Base-by-base conservation (phyloP, 2,797 vertebrate species). In the Fistularia tabacaria region DNA sequence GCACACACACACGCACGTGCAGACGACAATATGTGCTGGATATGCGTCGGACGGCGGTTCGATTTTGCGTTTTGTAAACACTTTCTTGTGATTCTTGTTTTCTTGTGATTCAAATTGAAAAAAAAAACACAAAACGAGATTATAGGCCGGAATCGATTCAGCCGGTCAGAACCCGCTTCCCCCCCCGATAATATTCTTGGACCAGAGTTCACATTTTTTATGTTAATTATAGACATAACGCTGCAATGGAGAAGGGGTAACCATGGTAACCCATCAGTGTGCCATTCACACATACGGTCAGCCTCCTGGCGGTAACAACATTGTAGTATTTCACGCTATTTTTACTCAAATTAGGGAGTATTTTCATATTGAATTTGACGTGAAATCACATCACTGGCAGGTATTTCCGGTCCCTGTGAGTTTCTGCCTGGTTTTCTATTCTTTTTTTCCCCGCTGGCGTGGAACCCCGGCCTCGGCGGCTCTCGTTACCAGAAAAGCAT, bases 181-280 rank as follows among this genome's bases (percentile, higher is more conserved):
- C n/a, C 74, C 75, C 42, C 66, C 46, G 49, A 66, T 46, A 12
- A 25, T 58, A 75, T 79, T 67, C 70, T 78, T 75, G 69, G 43
- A 57, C 47, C 41, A 10, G 52, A 38, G 63, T 71, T 81, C 43
- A 65, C 57, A 53, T 59, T 61, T 62, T 58, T 55, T 65, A 61
- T 57, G 62, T 58, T 80, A 44, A 74, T 74, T 69, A 49, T 46
- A 67, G 55, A 48, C 61, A 55, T n/a, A 61, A 75, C 39, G 36
- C 60, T 51, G 65, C 59, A 67, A 66, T 51, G 0, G 44, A 74
- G 55, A 46, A 56, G 11, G 1, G 9, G 79, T 85, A 71, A 49
- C 82, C 64, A 62, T 66, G 48, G 69, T 46, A 81, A 85, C 78
- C 59, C 9, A 49, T 58, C 38, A 10, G 63, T 0, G 58, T 69